Evolutionary conservation across 2,888 invertebrate species (phyloP).

Genomic region (Drosophila pseudotakahashii): DNA sequence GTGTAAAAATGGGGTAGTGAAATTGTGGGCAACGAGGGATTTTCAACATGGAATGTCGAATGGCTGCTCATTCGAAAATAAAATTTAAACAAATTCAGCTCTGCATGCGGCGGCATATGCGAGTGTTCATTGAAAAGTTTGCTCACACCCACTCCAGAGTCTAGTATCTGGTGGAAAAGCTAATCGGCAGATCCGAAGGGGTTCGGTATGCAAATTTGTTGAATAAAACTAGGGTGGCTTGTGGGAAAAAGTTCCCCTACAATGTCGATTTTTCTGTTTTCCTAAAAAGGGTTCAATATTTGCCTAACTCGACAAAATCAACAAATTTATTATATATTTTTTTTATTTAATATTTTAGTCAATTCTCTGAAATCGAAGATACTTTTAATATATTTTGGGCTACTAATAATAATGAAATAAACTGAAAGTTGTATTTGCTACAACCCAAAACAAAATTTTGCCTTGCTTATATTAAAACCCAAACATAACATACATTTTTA

Average conservation of each 20-base stretch:
- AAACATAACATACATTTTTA: no score
- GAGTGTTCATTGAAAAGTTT: slow-evolving; percentile 54
- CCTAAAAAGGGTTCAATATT: neutral
- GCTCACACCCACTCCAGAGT: slow-evolving; percentile 4
- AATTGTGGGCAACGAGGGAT: slow-evolving; percentile 45
- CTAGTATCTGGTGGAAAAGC: slow-evolving; percentile 1
- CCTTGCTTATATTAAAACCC: no score
- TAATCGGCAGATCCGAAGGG: slow-evolving; percentile 13
- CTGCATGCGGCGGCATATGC: slow-evolving; percentile 24
- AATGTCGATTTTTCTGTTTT: neutral
- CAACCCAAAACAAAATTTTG: no score
- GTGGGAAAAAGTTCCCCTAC: neutral
- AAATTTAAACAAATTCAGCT: slow-evolving; percentile 66
- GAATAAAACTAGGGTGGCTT: neutral
- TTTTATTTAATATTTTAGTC: no score
- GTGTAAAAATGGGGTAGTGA: slow-evolving; percentile 2
- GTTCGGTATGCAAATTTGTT: slow-evolving; percentile 2
- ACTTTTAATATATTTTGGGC: no score
- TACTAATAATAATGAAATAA: no score
- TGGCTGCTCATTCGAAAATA: slow-evolving; percentile 34
- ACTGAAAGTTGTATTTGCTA: no score
- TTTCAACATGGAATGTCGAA: slow-evolving; percentile 55
- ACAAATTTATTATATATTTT: neutral
- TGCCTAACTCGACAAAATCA: neutral
- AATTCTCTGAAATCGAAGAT: no score